phyloP scores from a whole-genome alignment of 1,140 invertebrate species.

The Parapsyche elsis region DNA sequence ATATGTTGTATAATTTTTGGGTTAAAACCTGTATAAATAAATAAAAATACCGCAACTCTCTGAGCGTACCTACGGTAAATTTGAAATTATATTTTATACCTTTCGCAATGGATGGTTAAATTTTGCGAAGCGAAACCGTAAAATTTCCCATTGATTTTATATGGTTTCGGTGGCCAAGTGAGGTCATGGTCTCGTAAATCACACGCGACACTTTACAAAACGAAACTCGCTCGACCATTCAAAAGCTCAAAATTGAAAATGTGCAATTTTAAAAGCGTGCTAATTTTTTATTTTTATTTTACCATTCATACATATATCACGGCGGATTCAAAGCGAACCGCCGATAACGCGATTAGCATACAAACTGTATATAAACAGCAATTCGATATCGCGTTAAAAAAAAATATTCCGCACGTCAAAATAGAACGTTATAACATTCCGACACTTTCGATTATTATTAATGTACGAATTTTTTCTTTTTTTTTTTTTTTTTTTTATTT shows the following conservation, averaged over 20 bases:
- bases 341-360: background rate
- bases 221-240: slow-evolving; percentile 29
- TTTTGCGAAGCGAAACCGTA: slow-evolving; percentile 18
- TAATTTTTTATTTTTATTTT: too few species aligned
- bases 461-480: background rate
- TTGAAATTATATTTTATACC: too few species aligned
- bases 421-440: slow-evolving; percentile 1
- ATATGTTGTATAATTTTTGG: too few species aligned
- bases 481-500: too few species aligned
- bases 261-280: too few species aligned
- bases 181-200: slow-evolving; percentile 41
- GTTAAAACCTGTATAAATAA: too few species aligned
- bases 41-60: too few species aligned
- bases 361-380: background rate
- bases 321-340: background rate
- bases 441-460: background rate
- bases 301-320: too few species aligned
- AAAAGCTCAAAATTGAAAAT: background rate
- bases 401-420: background rate
- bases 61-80: too few species aligned
- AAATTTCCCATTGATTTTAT: slow-evolving; percentile 25
- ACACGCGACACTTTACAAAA: slow-evolving; percentile 33
- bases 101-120: background rate
- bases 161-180: slow-evolving; percentile 19
- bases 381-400: background rate